A percentile compares a stretch with the other conserved stretches of the same genome.
Conservation (phyloP, 2,797 vertebrate species). For the Phrynocephalus vlangalii region DNA sequence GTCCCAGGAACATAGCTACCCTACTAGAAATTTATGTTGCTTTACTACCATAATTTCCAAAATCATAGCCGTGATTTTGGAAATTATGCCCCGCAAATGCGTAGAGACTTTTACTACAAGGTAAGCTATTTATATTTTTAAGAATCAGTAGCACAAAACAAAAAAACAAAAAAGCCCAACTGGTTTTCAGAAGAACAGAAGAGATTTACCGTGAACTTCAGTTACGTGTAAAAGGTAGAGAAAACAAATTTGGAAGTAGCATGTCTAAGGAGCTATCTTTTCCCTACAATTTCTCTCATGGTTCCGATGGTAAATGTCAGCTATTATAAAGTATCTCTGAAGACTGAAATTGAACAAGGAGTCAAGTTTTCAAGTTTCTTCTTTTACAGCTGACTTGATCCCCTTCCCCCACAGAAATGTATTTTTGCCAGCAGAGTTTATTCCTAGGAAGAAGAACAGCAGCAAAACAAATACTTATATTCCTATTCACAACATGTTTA, state of each 20-base stretch:
- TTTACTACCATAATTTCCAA: too few species aligned
- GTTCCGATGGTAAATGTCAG: not conserved
- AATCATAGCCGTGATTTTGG: not conserved
- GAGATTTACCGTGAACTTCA: not conserved
- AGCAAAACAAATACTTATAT: not conserved
- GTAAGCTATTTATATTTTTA: not conserved
- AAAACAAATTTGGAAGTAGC: not conserved
- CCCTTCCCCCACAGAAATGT: slow-evolving; percentile 28
- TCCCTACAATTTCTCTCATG: not conserved
- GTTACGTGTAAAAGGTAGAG: not conserved
- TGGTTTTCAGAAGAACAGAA: not conserved
- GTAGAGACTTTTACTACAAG: not conserved
- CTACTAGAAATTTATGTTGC: too few species aligned
- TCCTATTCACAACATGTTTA: not conserved
- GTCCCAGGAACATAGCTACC: too few species aligned
- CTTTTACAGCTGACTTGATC: slow-evolving; percentile 41
- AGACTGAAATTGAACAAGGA: not conserved
- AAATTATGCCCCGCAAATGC: not conserved
- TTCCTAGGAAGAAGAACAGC: slow-evolving; percentile 24
- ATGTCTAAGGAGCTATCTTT: not conserved
- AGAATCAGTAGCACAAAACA: not conserved
- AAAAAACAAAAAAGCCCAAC: too few species aligned
- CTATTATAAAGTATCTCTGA: not conserved
- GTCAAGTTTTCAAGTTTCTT: slow-evolving; percentile 31
- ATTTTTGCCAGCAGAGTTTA: slow-evolving; percentile 37